Base-by-base conservation (phyloP, 2,888 invertebrate genomes). In the Drosophila bunnanda region DNA sequence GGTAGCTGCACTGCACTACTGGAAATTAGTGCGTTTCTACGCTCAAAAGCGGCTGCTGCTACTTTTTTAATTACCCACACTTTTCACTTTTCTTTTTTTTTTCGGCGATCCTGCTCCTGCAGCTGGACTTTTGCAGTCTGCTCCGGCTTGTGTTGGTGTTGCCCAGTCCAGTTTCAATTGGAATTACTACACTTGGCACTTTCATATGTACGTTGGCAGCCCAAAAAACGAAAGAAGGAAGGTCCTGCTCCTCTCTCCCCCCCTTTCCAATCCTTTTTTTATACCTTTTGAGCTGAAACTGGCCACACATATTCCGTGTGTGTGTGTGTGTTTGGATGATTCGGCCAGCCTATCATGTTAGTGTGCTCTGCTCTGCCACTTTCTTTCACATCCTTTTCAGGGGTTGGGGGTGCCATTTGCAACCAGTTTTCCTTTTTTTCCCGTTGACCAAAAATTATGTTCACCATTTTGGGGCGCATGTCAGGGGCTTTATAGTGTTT, bases 1-100 rank as follows among this genome's bases (percentile, higher is more conserved):
- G 4, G 28, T 15, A 52, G 71, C 64, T 76, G 80, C 77, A 79
- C 76, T 88, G 80, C 81, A 79, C 78, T 88, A 88, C 88, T 78
- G 82, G 71, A 85, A 85, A 86, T 86, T 84, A 84, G 89, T 89
- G 85, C 89, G 85, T 86, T 89, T 85, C 89, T 82, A 85, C 88
- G 79, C 75, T 82, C 85, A 82, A 78, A 85, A 79, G 75, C 76
- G 74, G 77, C 82, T 75, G 87, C 77, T 78, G 67, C 86, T 88
- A 77, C 76, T 87, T 89, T 89, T 89, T 88, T 88, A 88, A 88
- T 88, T 88, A 89, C 87, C 87, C 89, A 88, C 89, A 83, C 89
- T 85, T 88, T 76, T 67, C 41, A 65, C 25, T 74, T 84, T 87
- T 36, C 20, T 20, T 36, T 28, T 20, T 44, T 25, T 50, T 50